Evolutionary conservation across 2,113 vertebrate genomes (phyloP).

Genomic region (Daphoenositta chrysoptera): DNA sequence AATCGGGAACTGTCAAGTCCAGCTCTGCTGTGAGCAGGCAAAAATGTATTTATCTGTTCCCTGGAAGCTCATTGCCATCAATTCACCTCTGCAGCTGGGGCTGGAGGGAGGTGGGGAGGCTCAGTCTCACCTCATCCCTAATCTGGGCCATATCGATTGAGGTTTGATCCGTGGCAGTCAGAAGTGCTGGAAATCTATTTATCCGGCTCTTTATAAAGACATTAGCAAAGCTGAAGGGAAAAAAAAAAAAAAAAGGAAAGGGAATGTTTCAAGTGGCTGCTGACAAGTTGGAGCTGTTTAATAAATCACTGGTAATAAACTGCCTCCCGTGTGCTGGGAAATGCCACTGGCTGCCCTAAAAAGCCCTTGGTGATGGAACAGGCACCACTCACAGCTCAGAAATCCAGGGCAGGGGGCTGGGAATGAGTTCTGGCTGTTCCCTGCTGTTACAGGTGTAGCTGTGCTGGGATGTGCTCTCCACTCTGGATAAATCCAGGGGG

Average conservation of each 20-base stretch:
- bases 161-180: background rate
- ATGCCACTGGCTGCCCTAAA: slow-evolving; percentile 27
- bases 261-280: slow-evolving; percentile 51
- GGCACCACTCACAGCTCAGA: background rate
- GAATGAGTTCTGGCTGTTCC: background rate
- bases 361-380: slow-evolving; percentile 20
- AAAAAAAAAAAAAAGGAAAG: background rate
- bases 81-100: background rate
- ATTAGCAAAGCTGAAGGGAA: background rate
- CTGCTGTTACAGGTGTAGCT: background rate
- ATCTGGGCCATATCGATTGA: background rate
- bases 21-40: background rate
- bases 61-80: background rate
- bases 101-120: background rate
- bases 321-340: slow-evolving; percentile 9
- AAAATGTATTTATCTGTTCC: background rate
- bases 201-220: slow-evolving; percentile 45
- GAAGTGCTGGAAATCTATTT: slow-evolving; percentile 17
- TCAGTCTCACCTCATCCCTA: background rate
- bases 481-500: background rate
- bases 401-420: background rate
- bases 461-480: background rate
- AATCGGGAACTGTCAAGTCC: background rate
- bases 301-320: slow-evolving; percentile 64
- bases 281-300: slow-evolving; percentile 61